phyloP scores from a whole-genome alignment of 2,113 vertebrate genomes.

The Carassius gibelio region DNA sequence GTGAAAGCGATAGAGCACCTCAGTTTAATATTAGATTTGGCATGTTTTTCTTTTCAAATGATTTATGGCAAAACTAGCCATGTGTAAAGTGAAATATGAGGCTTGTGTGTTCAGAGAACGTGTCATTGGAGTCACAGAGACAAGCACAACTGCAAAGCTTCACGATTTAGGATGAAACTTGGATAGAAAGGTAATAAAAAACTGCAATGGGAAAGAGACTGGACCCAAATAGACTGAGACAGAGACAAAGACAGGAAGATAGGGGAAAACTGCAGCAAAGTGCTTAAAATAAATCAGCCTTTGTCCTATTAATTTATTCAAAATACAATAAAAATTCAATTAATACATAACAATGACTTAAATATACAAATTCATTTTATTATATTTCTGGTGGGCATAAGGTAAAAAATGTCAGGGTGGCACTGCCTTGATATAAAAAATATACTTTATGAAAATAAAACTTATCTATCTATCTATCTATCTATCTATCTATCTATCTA shows the following conservation, averaged over 20 bases:
- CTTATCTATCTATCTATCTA: no score
- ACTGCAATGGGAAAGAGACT: conserved; percentile 12
- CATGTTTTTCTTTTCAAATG: conserved; percentile 71
- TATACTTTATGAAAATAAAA: no score
- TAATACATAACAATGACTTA: background rate
- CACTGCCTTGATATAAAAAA: no score
- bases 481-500: no score
- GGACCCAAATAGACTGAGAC: conserved; percentile 8
- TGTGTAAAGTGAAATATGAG: conserved; percentile 68
- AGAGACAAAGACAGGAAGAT: background rate
- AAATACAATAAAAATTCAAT: background rate
- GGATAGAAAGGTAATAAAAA: conserved; percentile 45
- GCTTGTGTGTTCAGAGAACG: conserved; percentile 64
- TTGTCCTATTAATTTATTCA: background rate
- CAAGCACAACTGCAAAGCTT: conserved; percentile 66
- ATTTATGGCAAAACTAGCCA: conserved; percentile 69
- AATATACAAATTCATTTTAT: background rate
- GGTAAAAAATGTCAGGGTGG: background rate
- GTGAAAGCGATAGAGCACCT: conserved; percentile 57
- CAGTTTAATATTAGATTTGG: conserved; percentile 65
- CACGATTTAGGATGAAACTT: conserved; percentile 60
- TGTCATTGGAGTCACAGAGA: conserved; percentile 64
- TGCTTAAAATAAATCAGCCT: background rate
- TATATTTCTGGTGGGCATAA: background rate
- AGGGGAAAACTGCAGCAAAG: no score